Conservation (phyloP, 2,113 vertebrate species). For the Miniopterus natalensis region DNA sequence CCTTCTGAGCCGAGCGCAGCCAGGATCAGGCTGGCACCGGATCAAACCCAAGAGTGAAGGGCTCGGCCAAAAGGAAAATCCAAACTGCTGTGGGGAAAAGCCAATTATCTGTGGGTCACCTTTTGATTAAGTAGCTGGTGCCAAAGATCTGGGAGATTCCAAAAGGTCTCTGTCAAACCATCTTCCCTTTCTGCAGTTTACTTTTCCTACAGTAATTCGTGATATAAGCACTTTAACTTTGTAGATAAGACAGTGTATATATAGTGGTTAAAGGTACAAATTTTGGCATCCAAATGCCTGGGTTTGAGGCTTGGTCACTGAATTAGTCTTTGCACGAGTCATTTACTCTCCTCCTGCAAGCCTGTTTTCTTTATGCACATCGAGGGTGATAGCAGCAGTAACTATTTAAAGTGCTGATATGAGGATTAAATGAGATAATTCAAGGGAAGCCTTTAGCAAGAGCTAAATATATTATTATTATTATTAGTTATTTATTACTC, state of each 20-base stretch:
- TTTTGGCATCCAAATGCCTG: background rate
- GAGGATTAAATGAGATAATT: background rate
- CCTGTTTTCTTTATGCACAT: background rate
- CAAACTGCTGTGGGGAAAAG: background rate
- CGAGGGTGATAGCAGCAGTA: background rate
- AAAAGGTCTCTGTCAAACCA: background rate
- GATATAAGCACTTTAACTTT: background rate
- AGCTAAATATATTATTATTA: background rate
- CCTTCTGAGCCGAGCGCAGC: background rate
- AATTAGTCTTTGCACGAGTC: background rate
- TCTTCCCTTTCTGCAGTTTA: background rate
- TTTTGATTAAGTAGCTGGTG: constrained; percentile 11
- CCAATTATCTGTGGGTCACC: background rate
- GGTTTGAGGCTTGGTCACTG: background rate
- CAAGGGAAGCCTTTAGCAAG: background rate
- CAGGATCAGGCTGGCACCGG: background rate
- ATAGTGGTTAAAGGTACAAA: background rate
- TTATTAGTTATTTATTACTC: background rate
- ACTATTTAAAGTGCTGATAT: background rate
- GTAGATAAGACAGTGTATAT: background rate
- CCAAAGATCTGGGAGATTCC: background rate
- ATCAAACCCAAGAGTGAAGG: background rate
- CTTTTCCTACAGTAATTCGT: background rate
- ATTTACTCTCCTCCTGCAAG: background rate
- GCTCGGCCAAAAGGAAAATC: background rate